Percentiles rank a stretch among this genome's conserved stretches.
phyloP scores from a whole-genome alignment of 2,113 vertebrate genomes.

The Psittacara wagleri region DNA sequence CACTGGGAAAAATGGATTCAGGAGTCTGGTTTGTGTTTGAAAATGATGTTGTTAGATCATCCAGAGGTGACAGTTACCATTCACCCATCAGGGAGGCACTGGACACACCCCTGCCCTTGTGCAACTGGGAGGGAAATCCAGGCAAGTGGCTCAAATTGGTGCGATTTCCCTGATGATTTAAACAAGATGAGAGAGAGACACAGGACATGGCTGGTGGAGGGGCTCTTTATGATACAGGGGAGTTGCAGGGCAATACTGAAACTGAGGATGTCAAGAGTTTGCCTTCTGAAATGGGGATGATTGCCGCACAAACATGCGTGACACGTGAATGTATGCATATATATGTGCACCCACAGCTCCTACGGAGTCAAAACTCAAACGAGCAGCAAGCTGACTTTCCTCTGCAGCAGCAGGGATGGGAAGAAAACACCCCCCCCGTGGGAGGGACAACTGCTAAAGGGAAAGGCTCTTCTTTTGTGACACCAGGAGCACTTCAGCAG shows the following conservation, averaged over 20 bases:
- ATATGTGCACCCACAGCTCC: background rate
- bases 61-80: background rate
- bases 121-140: background rate
- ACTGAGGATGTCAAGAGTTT: background rate
- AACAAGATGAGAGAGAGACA: background rate
- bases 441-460: background rate
- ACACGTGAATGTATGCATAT: rapidly evolving
- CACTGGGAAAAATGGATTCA: background rate
- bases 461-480: background rate
- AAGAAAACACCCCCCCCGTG: background rate
- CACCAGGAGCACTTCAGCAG: background rate
- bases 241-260: background rate
- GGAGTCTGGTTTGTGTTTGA: background rate
- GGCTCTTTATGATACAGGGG: background rate
- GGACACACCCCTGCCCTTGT: background rate
- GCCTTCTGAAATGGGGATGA: background rate
- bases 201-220: rapidly evolving
- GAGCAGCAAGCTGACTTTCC: background rate
- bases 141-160: background rate
- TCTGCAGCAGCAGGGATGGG: background rate
- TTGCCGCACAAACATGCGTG: rapidly evolving
- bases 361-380: background rate
- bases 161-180: background rate
- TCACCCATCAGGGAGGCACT: rapidly evolving
- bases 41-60: background rate